phyloP scores from a whole-genome alignment of 2,888 invertebrate genomes.

The Athalia circularis region DNA sequence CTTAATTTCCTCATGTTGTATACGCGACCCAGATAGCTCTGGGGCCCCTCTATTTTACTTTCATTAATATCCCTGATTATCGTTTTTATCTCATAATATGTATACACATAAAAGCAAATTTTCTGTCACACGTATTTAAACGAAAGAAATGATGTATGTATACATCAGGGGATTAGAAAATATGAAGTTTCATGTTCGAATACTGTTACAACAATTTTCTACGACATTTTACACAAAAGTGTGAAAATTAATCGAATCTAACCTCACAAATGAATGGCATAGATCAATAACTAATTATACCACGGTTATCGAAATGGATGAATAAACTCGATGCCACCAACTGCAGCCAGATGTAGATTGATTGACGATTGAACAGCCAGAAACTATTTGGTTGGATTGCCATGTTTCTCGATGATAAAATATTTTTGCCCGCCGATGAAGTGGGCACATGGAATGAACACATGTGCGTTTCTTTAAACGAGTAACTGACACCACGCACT shows the following conservation, averaged over 20 bases:
- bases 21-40: conserved; percentile 10
- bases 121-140: not conserved
- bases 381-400: not conserved
- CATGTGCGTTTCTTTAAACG: not conserved
- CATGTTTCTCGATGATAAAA: not conserved
- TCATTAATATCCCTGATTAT: conserved; percentile 24
- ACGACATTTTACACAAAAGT: no score
- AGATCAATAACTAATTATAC: no score
- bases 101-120: not conserved
- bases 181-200: no score
- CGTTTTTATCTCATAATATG: not conserved
- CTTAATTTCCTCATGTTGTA: not conserved
- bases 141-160: no score
- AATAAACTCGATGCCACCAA: no score
- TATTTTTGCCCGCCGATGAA: conserved; percentile 3
- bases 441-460: not conserved
- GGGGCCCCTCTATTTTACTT: not conserved
- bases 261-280: no score
- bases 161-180: no score
- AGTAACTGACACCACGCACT: not conserved
- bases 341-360: no score
- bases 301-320: no score
- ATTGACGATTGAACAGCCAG: no score
- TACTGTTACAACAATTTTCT: no score
- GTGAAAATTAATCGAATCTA: no score